These are phyloP conservation scores for Heterochromis multidens DNA, from an alignment of 2,113 vertebrate species.

Conservation along the genomic window DNA sequence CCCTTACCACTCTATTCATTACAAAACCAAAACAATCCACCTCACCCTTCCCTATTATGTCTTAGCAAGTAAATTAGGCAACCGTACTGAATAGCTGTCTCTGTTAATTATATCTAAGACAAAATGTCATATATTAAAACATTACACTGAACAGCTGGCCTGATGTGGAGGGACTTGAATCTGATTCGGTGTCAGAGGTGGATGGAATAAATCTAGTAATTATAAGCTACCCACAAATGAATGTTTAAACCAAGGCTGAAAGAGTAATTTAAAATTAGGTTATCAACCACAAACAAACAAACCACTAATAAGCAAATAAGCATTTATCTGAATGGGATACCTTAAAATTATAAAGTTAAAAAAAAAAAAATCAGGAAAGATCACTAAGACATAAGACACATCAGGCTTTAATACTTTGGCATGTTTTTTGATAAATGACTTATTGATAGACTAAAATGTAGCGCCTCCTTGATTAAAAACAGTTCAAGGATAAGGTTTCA, in stretches of 20 bases:
- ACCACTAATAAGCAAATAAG: neutral
- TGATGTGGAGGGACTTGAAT: neutral
- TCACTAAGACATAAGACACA: neutral
- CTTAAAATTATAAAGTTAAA: neutral
- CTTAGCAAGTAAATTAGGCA: conserved; percentile 23
- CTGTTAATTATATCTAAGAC: neutral
- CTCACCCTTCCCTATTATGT: neutral
- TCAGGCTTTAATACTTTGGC: neutral
- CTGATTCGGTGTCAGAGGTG: neutral
- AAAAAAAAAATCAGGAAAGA: neutral
- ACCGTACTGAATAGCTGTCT: neutral
- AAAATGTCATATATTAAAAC: neutral
- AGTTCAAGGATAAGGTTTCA: too few relatives aligned
- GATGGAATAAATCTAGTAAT: neutral
- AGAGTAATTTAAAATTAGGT: neutral
- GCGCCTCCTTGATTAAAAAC: neutral
- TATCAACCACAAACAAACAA: neutral
- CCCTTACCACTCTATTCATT: conserved; percentile 56
- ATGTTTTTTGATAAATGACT: neutral
- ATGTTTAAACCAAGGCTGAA: neutral
- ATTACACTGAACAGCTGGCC: neutral
- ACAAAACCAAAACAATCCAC: conserved; percentile 42
- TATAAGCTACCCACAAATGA: neutral
- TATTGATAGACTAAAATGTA: neutral
- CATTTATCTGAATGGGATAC: neutral